Percentiles rank a stretch among this genome's conserved stretches.
Evolutionary conservation across 2,888 invertebrate species (phyloP).

Genomic region (Drosophila tanythrix): DNA sequence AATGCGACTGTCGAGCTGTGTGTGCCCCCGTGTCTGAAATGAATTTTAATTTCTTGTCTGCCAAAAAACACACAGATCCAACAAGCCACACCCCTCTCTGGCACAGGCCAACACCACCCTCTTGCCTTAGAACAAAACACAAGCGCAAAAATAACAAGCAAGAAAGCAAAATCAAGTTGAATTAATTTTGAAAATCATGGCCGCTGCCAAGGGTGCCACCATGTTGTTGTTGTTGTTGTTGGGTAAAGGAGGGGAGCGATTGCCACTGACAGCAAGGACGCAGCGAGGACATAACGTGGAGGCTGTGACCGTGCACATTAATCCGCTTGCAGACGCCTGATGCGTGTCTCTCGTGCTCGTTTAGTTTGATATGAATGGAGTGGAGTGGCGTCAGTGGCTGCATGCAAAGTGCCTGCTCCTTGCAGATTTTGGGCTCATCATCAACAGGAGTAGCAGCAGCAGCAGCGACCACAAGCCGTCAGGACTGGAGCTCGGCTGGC

Average conservation of each 20-base stretch:
- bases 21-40: conserved; percentile 68
- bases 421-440: conserved; percentile 43
- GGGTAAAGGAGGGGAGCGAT: conserved; percentile 27
- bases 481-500: conserved; percentile 27
- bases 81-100: neutral
- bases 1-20: conserved; percentile 36
- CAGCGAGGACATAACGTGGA: conserved; percentile 38
- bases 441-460: conserved; percentile 44
- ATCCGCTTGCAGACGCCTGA: conserved; percentile 79
- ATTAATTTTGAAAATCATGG: conserved; percentile 83
- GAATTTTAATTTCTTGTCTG: conserved; percentile 82
- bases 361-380: conserved; percentile 33
- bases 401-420: conserved; percentile 44
- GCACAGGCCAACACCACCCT: neutral
- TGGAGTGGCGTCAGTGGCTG: conserved; percentile 31
- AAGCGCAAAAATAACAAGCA: conserved; percentile 69
- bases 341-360: conserved; percentile 66
- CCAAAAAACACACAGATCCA: conserved; percentile 34
- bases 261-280: conserved; percentile 73
- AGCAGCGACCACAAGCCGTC: conserved; percentile 26
- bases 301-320: conserved; percentile 60
- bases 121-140: conserved; percentile 13
- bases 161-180: conserved; percentile 81
- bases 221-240: conserved; percentile 33
- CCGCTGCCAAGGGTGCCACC: conserved; percentile 63